Evolutionary conservation across 2,113 vertebrate species (phyloP).

Genomic region (Willisornis vidua): DNA sequence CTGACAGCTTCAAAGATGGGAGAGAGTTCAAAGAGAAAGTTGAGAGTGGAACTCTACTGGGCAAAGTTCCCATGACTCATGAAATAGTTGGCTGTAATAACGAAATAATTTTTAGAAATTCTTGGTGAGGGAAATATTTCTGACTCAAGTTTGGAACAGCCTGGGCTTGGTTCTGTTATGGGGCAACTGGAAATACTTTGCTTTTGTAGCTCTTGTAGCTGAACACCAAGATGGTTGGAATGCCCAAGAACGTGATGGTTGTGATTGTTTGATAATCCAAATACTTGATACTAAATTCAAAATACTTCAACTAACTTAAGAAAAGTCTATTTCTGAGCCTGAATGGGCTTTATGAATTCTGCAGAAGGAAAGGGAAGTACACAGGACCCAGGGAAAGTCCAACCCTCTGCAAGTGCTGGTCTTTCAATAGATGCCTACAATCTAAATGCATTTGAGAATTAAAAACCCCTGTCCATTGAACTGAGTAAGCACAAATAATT

Average conservation of each 20-base stretch:
- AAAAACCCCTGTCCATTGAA: background rate
- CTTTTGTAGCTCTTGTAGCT: background rate
- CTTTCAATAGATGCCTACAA: background rate
- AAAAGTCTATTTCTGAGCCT: background rate
- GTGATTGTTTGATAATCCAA: background rate
- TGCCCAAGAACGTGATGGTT: background rate
- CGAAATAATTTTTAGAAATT: background rate
- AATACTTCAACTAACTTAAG: background rate
- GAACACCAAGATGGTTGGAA: background rate
- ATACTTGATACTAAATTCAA: background rate
- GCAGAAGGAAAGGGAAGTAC: background rate
- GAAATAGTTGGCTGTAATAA: background rate
- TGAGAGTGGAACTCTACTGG: background rate
- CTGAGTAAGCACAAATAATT: background rate
- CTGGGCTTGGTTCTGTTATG: background rate
- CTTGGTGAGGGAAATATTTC: background rate
- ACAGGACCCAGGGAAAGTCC: background rate
- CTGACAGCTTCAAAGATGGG: background rate
- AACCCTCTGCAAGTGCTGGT: background rate
- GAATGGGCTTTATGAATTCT: background rate
- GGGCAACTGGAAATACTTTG: background rate
- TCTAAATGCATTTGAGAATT: background rate
- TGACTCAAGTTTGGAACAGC: background rate
- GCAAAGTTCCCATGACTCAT: background rate
- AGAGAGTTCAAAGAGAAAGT: background rate